phyloP scores from a whole-genome alignment of 2,113 vertebrate species.

The Mastomys natalensis region DNA sequence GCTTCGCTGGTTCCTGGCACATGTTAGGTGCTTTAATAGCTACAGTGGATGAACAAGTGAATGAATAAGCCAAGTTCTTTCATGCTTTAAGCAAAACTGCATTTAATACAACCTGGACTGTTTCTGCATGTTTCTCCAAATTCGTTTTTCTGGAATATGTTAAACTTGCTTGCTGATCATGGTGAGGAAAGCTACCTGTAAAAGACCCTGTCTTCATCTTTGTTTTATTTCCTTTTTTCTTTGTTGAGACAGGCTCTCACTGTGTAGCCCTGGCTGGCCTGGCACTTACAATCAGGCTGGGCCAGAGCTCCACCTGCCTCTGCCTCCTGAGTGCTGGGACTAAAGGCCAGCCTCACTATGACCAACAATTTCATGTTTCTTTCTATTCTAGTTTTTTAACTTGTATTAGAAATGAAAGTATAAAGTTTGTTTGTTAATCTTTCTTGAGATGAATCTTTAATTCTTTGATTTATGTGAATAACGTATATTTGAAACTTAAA shows the following conservation, averaged over 20 bases:
- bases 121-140: neutral
- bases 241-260: neutral
- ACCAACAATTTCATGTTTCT: neutral
- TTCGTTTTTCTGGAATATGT: neutral
- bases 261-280: neutral
- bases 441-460: neutral
- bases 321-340: neutral
- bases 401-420: neutral
- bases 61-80: neutral
- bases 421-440: neutral
- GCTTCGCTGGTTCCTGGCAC: neutral
- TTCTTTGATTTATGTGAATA: neutral
- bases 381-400: neutral
- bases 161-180: neutral
- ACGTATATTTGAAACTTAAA: neutral
- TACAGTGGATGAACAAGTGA: neutral
- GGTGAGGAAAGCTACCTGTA: neutral
- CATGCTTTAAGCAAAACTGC: neutral
- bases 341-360: neutral
- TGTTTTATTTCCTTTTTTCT: neutral
- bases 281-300: neutral
- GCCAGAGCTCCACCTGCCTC: neutral
- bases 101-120: too few species aligned
- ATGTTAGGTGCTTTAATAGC: neutral
- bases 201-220: neutral